Evolutionary conservation across 1,140 invertebrate species (phyloP), one percentile per base, ranked within the genome.

Genomic region (Triops longicaudatus): DNA sequence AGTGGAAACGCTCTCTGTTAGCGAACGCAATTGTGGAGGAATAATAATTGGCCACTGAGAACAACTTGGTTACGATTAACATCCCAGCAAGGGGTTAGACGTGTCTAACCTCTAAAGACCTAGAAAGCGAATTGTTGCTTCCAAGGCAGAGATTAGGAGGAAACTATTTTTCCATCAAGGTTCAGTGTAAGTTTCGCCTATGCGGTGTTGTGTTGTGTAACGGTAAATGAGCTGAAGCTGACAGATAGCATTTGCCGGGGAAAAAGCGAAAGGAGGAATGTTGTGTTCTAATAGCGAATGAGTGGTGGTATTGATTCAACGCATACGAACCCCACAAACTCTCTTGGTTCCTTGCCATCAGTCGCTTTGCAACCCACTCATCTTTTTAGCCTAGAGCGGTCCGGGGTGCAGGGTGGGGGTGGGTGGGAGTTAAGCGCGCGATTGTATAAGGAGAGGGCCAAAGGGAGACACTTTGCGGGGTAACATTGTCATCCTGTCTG

Each of bases 271-370:
- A 63, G 50, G 50, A 10, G 14, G 50, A 22, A 22, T 63, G 50
- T 2, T 9, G 50, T 63, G 50, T 63, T 17, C 50, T 63, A 63
- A 63, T 63, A 63, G 50, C 50, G 50, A 63, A 63, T 63, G 50
- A 14, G 50, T 63, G 50, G 17, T 63, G 50, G 50, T 63, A 63
- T 63, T 63, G 50, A 63, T 63, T 63, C 50, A 63, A 63, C 50
- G 50, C 50, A 63, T 63, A 63, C 50, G 50, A 63, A 63, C 31
- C 31, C n/a, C n/a, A n/a, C 50, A 63, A 63, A 17, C 50, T 22
- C 50, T 63, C 50, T 22, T 63, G 50, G 50, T 22, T 63, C 50
- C 22, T n/a, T 17, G 17, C 50, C 3, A 17, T 63, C 50, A 22
- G 10, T 63, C 31, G 31, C 31, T 37, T 37, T 63, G 50, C 50